Evolutionary conservation across 2,113 vertebrate species (phyloP), one percentile per base, ranked within the genome.

Genomic region (Trogon melanurus): DNA sequence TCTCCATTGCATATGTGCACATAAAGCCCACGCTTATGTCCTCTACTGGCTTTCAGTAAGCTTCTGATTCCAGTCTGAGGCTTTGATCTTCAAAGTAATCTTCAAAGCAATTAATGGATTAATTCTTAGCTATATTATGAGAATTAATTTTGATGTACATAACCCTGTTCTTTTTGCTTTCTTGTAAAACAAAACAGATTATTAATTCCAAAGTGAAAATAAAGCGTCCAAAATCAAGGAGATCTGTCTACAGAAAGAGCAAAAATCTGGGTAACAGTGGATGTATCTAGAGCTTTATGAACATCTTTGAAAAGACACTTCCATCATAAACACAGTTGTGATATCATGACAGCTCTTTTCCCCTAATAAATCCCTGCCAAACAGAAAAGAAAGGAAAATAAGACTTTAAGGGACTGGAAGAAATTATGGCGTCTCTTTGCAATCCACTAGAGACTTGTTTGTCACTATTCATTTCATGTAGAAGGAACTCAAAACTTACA

Each of bases 381-480:
- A 91, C 79, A 54, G 32, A 74, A 93, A 89, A 71, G 2, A 92
- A 95, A 92, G 41, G 41, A 41, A 41, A 41, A 65, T 23, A 84
- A 80, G 44, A 45, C 38, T 93, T 93, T 67, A 71, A 89, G 48
- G n/a, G 65, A 56, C 61, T 91, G 66, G 32, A 81, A 66, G 48
- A 96, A 94, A 89, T 82, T 89, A 56, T 82, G 58, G 65, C 92
- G 53, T n/a, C 36, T 86, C 57, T 89, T 92, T 58, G 41, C 48
- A 89, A 91, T 78, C 44, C 91, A 64, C 32, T 32, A 38, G 83
- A 53, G 83, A 92, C 67, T 84, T 84, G 60, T 38, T 79, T 95
- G 92, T 95, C 92, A 83, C 58, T 81, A 71, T 78, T 94, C 36
- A 84, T 95, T 94, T 95, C 25, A 44, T 74, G 36, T 78, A 66